These are phyloP conservation scores for Lates japonicus DNA, from an alignment of 2,797 vertebrate genomes.

Conservation along the genomic window DNA sequence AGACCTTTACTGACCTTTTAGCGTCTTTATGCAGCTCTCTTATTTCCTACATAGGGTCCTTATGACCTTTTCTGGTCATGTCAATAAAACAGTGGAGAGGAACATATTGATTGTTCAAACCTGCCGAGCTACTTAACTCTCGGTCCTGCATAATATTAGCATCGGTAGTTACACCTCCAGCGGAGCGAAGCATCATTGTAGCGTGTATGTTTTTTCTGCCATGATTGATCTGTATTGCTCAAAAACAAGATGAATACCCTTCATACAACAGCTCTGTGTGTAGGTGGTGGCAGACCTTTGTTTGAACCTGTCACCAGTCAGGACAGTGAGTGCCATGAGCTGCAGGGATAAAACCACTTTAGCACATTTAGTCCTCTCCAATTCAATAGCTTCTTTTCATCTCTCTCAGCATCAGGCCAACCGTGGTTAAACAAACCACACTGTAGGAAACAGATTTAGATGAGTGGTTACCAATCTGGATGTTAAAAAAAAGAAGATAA, in stretches of 20 bases:
- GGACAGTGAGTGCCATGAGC: constrained; percentile 19
- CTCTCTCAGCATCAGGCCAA: constrained; percentile 8
- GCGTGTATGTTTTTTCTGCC: neutral
- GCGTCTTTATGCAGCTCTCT: neutral
- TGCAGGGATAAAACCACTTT: constrained; percentile 8
- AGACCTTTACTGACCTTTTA: constrained; percentile 51
- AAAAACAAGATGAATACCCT: neutral
- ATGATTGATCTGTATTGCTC: neutral
- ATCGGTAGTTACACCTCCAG: neutral
- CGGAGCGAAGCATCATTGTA: neutral
- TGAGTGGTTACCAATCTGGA: constrained; percentile 10
- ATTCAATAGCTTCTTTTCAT: constrained; percentile 9
- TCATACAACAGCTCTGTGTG: neutral
- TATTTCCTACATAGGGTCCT: constrained; percentile 21
- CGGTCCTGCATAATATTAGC: constrained; percentile 12
- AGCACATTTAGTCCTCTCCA: constrained; percentile 19
- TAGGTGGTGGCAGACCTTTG: constrained; percentile 26
- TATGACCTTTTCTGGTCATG: constrained; percentile 26
- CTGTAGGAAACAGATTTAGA: constrained; percentile 5
- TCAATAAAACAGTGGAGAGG: constrained; percentile 55
- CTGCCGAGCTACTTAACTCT: constrained; percentile 20
- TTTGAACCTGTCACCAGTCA: constrained; percentile 29
- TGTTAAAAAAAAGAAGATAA: neutral
- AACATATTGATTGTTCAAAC: constrained; percentile 58
- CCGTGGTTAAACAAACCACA: constrained; percentile 4